These are phyloP conservation scores for Parapristionchus giblindavisi DNA, from an alignment of 2,888 invertebrate species.

Conservation along the genomic window DNA sequence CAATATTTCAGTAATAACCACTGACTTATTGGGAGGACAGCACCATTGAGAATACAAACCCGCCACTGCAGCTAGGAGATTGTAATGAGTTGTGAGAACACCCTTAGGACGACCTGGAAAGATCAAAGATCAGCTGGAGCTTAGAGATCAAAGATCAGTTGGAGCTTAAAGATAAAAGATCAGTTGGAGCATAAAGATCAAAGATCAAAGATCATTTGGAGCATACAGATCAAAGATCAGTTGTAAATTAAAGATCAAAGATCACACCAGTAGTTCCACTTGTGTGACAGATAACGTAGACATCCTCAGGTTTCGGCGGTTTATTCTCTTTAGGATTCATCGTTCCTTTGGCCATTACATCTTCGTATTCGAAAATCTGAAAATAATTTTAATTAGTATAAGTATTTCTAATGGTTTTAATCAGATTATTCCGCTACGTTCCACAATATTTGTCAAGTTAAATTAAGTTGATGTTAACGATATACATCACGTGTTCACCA, in stretches of 20 bases:
- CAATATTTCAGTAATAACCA: background rate
- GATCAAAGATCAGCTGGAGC: background rate
- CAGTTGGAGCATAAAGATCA: background rate
- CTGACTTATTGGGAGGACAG: constrained; percentile 44
- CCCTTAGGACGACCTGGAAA: constrained; percentile 89
- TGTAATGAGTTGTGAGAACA: constrained; percentile 92
- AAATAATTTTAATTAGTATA: background rate
- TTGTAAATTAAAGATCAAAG: too few relatives aligned
- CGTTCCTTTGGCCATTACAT: constrained; percentile 50
- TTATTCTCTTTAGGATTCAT: constrained; percentile 47
- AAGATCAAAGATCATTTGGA: background rate
- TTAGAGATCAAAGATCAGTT: background rate
- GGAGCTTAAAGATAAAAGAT: background rate
- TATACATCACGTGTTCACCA: too few relatives aligned
- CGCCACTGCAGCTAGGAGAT: constrained; percentile 79
- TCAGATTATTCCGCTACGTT: background rate
- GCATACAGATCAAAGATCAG: too few relatives aligned
- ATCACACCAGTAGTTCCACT: constrained; percentile 81
- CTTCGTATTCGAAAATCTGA: constrained; percentile 49
- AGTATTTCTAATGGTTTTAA: background rate
- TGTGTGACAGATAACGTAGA: constrained; percentile 70
- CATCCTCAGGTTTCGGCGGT: constrained; percentile 70
- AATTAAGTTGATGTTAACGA: too few relatives aligned
- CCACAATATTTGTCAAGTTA: too few relatives aligned
- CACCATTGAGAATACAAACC: constrained; percentile 62